A percentile compares a stretch with the other conserved stretches of the same genome.
Conservation (phyloP, 2,888 invertebrate genomes). For the Girardia tigrina region DNA sequence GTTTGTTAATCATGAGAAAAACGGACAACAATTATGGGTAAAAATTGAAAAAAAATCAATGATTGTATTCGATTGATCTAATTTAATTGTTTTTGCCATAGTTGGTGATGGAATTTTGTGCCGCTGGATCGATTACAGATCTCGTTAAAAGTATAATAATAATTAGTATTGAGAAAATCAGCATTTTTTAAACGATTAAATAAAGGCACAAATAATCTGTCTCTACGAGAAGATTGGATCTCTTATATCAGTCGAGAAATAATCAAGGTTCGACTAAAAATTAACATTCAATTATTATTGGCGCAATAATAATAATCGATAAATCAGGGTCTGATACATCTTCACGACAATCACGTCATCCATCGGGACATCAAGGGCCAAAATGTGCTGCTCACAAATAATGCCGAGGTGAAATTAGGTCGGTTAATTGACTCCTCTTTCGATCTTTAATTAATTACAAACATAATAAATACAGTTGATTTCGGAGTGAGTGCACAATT, state of each 20-base stretch:
- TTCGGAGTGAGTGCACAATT: conserved; percentile 23
- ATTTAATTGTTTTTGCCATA: not conserved
- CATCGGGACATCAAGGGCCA: conserved; percentile 7
- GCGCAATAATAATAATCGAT: not conserved
- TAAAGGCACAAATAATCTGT: not conserved
- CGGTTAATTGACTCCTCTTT: too few species aligned
- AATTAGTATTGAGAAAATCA: not conserved
- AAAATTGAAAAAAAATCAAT: too few species aligned
- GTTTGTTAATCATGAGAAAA: not conserved
- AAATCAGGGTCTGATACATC: not conserved
- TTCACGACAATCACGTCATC: conserved; percentile 10
- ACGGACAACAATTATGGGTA: conserved; percentile 9
- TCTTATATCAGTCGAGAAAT: not conserved
- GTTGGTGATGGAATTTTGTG: conserved; percentile 10
- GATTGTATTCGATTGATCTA: not conserved
- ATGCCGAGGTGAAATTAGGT: not conserved
- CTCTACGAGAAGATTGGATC: not conserved
- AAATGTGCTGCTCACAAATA: not conserved
- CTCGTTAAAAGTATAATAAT: not conserved
- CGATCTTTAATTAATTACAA: too few species aligned
- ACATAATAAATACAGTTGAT: too few species aligned
- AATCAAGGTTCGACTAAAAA: not conserved
- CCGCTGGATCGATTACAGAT: not conserved
- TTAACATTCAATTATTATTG: not conserved
- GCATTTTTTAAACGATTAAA: too few species aligned